Evolutionary conservation across 2,888 invertebrate species (phyloP), one percentile per base, ranked within the genome.

Genomic region (Nysson spinosus): DNA sequence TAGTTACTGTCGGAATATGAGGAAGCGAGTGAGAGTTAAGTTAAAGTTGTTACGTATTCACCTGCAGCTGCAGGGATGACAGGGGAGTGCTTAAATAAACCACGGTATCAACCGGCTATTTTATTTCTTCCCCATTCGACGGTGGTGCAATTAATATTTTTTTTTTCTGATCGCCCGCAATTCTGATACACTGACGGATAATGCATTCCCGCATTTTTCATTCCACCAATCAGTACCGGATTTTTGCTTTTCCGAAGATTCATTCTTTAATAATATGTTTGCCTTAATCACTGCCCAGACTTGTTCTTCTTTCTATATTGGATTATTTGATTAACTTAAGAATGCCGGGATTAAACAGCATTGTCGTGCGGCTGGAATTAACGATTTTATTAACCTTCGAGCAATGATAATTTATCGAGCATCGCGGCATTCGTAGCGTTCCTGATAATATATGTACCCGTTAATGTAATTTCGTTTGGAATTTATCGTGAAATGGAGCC

Each of bases 21-120:
- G 55, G 57, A 57, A 62, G 51, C 72, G 35, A 47, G 56, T 40
- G 55, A 54, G 61, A 51, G 44, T 11, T 24, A 47, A 32, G 37
- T 37, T 19, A 30, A 44, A 43, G 34, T 72, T 28, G 67, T 71
- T 71, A 62, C 52, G 72, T 72, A 70, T 71, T 72, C 70, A 66
- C 72, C 52, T 39, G 47, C 44, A 40, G 63, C 71, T 30, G 44
- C 24, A 26, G 16, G 46, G 44, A 50, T 34, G 52, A 58, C 54
- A 46, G 55, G 50, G 28, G 57, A 28, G 40, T 40, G 28, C 32
- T 20, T 16, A 35, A 44, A 22, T 28, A 12, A 6, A 28, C 17
- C 30, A 26, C 11, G 11, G 40, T 7, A 20, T 4, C 50, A n/a
- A 2, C 35, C 11, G 9, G 16, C 26, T 20, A 19, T 28, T 24